Conservation (phyloP, 2,797 vertebrate species). For the Orientallactaga sibirica region DNA sequence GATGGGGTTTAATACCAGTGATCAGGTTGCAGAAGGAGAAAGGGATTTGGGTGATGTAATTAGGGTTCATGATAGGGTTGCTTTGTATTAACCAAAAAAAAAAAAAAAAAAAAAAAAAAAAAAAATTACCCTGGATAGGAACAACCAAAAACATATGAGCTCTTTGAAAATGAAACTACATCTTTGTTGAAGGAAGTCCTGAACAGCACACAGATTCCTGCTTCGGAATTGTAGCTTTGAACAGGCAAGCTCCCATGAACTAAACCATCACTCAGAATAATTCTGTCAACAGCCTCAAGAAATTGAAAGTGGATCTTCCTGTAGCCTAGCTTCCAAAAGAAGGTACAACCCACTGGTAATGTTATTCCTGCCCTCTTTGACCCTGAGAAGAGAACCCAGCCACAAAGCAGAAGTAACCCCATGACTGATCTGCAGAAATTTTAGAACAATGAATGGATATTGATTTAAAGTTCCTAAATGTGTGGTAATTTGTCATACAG, state of each 20-base stretch:
- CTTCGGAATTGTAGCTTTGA: neutral
- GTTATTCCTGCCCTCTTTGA: neutral
- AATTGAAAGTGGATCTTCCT: neutral
- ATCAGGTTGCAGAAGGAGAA: neutral
- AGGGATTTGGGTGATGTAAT: neutral
- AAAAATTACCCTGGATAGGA: neutral
- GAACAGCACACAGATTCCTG: neutral
- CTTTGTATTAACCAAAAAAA: neutral
- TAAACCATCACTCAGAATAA: neutral
- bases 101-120: neutral
- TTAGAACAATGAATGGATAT: neutral
- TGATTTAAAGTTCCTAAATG: neutral
- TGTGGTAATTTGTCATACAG: neutral
- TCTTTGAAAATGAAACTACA: neutral
- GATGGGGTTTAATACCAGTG: neutral
- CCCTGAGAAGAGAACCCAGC: neutral
- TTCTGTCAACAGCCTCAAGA: neutral
- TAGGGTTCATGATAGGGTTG: neutral
- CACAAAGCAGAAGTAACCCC: neutral
- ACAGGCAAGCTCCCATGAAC: neutral
- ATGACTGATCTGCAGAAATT: neutral
- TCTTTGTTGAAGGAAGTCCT: neutral
- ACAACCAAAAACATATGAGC: neutral
- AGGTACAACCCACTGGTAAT: neutral
- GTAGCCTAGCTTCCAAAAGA: neutral